Percentiles rank a stretch among this genome's conserved stretches.
Conservation (phyloP, 2,797 vertebrate genomes). For the Gymnothorax reevesii region DNA sequence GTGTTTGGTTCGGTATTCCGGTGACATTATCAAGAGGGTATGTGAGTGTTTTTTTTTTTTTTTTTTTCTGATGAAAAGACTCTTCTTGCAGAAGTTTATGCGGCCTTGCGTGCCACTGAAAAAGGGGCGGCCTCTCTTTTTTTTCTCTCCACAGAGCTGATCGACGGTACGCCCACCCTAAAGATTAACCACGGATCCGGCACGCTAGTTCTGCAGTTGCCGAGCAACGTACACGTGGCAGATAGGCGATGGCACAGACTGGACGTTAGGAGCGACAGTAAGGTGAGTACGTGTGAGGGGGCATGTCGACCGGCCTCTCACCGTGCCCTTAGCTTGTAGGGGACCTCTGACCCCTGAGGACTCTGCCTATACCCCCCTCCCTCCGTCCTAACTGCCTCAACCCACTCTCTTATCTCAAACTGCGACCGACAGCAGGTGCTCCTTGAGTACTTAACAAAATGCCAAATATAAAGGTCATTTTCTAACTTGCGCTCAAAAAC, state of each 20-base stretch:
- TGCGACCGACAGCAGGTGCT: background rate
- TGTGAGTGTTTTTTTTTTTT: background rate
- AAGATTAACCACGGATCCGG: constrained; percentile 85
- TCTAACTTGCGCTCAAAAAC: background rate
- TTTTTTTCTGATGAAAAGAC: background rate
- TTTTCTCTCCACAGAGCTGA: constrained; percentile 71
- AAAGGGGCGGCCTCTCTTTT: constrained; percentile 26
- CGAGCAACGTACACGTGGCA: constrained; percentile 80
- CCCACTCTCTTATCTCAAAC: background rate
- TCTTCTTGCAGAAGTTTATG: background rate
- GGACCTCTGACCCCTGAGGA: background rate
- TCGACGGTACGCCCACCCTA: constrained; percentile 78
- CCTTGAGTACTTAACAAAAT: background rate
- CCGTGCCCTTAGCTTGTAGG: background rate
- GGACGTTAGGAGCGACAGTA: constrained; percentile 83
- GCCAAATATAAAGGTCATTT: background rate
- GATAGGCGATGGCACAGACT: constrained; percentile 87
- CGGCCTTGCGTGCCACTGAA: background rate
- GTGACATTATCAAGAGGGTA: background rate
- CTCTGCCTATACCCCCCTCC: background rate
- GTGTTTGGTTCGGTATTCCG: background rate
- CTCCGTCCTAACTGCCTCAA: no score
- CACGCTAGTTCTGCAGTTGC: constrained; percentile 81
- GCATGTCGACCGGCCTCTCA: constrained; percentile 2
- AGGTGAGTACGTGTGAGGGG: constrained; percentile 66